Evolutionary conservation across 1,140 invertebrate genomes (phyloP), one percentile per base, ranked within the genome.

Genomic region (Pseudomyrmex gracilis): DNA sequence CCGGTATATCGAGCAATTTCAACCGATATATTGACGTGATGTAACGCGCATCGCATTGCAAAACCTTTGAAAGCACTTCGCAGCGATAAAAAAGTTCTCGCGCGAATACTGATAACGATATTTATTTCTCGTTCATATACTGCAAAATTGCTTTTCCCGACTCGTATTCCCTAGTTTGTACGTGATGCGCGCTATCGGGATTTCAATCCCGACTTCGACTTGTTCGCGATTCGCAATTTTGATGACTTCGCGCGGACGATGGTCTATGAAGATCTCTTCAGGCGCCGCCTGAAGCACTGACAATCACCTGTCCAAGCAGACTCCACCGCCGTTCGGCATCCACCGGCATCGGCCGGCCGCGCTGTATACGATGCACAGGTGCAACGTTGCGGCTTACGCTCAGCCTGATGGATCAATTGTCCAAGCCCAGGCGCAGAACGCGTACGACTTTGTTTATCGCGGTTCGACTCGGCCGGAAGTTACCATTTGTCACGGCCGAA

Each of bases 291-390:
- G 55, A 51, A 88, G 92, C 90, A 91, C 92, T 93, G 93, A 93
- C 93, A 93, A 92, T 94, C 92, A 93, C 91, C 93, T 93, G 93
- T 94, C 93, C 82, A 77, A 82, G 58, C 60, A 88, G 90, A 90
- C 89, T 90, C 88, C 34, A 34, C 34, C 34, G 7, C 85, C 85
- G 84, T 86, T 85, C 34, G 34, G 84, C 70, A 82, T 80, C 60
- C 83, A 85, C 53, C 64, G n/a, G n/a, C n/a, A 55, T 47, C 66
- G 76, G 51, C 61, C 51, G 55, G 7, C 53, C 47, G 47, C 73
- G 51, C 24, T 20, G 55, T 74, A 17, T 22, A 70, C 34, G 73
- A 49, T 78, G 84, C 85, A 88, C 90, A 92, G 91, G 90, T 93
- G 90, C 87, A 68, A 84, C 77, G 66, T 83, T 24, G 45, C 60